Base-by-base conservation (phyloP, 2,797 vertebrate species). In the Molothrus aeneus region DNA sequence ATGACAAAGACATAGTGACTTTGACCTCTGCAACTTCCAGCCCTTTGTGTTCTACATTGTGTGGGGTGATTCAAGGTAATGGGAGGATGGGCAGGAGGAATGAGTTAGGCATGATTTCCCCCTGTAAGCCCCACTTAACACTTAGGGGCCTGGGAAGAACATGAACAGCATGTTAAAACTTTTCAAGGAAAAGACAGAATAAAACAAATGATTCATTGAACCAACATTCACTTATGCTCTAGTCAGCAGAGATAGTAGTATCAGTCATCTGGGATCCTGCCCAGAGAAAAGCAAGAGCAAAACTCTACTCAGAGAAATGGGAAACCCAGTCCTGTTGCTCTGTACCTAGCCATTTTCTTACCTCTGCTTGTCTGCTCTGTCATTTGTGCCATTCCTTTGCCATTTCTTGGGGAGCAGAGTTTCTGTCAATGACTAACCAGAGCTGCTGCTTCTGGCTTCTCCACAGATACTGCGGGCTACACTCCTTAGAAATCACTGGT, bases 381-480 rank as follows among this genome's bases (percentile, higher is more conserved):
- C 83, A 93, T 60, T 84, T 92, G 83, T 84, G 64, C 48, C 64
- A 84, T 75, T 90, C 82, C 68, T 90, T 82, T 91, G 69, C 56
- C 87, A 86, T 83, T 90, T 78, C 80, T 54, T 36, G 28, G 34
- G 64, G 48, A 92, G 36, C 22, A 93, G n/a, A 93, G 32, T 47
- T 93, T 45, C 70, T 95, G 63, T 9, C 59, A 92, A 40, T 68
- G 61, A 73, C 66, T 86, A 88, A 75, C 22, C 68, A 90, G 66
- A 88, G 32, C 43, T 88, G 59, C 84, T 74, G 15, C 43, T 89
- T 72, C 79, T 73, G 77, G 31, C n/a, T 88, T 74, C 89, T 86
- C 59, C 25, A 18, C 32, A 51, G 31, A 83, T 31, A 79, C 36
- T 66, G 36, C 6, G 2, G 66, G 24, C 68, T 88, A 69, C n/a